These are phyloP conservation scores for Chaenodraco wilsoni DNA, from an alignment of 2,797 vertebrate species.

Conservation along the genomic window DNA sequence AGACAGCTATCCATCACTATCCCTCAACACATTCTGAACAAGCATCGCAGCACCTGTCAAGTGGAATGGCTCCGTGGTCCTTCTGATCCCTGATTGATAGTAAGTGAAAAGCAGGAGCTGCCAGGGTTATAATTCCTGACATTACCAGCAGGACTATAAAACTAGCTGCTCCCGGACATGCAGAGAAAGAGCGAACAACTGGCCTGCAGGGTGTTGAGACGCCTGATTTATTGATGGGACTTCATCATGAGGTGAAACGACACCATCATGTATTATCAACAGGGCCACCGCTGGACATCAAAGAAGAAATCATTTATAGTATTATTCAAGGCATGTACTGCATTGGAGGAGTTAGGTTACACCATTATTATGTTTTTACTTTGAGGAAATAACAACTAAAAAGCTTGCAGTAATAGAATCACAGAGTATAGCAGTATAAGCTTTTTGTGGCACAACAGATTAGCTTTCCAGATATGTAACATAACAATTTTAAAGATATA, in stretches of 20 bases:
- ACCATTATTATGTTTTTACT: background rate
- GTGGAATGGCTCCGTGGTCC: constrained; percentile 44
- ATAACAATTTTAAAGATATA: background rate
- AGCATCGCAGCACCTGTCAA: constrained; percentile 58
- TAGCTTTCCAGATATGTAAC: background rate
- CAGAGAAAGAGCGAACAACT: constrained; percentile 53
- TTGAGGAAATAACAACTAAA: background rate
- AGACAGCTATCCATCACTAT: constrained; percentile 58
- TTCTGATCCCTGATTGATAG: constrained; percentile 69
- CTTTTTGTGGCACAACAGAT: background rate
- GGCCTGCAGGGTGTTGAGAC: constrained; percentile 46
- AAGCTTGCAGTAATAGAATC: background rate
- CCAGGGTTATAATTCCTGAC: constrained; percentile 72
- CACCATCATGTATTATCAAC: constrained; percentile 59
- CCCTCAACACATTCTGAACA: constrained; percentile 45
- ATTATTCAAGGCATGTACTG: constrained; percentile 7
- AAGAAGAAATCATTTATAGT: constrained; percentile 38
- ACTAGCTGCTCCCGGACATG: constrained; percentile 57
- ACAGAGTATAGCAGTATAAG: background rate
- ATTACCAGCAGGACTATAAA: constrained; percentile 74
- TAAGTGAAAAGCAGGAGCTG: constrained; percentile 64
- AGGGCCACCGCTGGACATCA: constrained; percentile 32
- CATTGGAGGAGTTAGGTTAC: constrained; percentile 13
- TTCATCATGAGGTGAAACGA: constrained; percentile 65
- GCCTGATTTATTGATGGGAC: constrained; percentile 68